Evolutionary conservation across 2,113 vertebrate species (phyloP).

Genomic region (Corythaeola cristata): DNA sequence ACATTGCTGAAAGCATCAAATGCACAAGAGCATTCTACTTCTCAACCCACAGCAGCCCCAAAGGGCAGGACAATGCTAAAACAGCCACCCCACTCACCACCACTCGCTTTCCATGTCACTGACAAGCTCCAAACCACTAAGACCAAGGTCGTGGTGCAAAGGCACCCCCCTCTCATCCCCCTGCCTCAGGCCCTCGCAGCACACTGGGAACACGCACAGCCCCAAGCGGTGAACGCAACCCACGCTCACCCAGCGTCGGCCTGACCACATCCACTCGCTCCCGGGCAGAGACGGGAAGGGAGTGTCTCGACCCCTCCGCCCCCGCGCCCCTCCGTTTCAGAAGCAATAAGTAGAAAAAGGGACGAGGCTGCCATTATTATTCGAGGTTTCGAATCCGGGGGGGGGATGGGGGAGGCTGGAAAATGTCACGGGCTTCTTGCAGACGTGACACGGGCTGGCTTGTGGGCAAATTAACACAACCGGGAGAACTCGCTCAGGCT

Average conservation of each 20-base stretch:
- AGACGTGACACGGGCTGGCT: constrained; percentile 37
- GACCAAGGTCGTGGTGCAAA: not conserved
- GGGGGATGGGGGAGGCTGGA: not conserved
- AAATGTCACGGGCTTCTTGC: constrained; percentile 34
- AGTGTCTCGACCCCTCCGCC: rapidly evolving
- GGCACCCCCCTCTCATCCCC: rapidly evolving
- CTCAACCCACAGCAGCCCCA: not conserved
- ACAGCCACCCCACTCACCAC: not conserved
- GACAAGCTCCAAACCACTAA: not conserved
- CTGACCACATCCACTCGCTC: not conserved
- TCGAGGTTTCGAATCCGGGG: not conserved
- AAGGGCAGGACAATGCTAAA: rapidly evolving
- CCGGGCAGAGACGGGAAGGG: not conserved
- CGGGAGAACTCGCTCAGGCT: not conserved
- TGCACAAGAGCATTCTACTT: not conserved
- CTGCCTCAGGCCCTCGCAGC: not conserved
- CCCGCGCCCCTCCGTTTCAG: not conserved
- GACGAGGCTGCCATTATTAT: not conserved
- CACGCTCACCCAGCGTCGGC: not conserved
- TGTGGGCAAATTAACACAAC: constrained; percentile 51
- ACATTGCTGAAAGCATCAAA: not conserved
- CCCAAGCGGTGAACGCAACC: not conserved
- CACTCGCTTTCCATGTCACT: not conserved
- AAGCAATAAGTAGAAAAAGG: not conserved
- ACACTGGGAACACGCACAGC: not conserved